Percentiles rank a stretch among this genome's conserved stretches.
Evolutionary conservation across 2,113 vertebrate genomes (phyloP).

Genomic region (Rhynchomys soricoides): DNA sequence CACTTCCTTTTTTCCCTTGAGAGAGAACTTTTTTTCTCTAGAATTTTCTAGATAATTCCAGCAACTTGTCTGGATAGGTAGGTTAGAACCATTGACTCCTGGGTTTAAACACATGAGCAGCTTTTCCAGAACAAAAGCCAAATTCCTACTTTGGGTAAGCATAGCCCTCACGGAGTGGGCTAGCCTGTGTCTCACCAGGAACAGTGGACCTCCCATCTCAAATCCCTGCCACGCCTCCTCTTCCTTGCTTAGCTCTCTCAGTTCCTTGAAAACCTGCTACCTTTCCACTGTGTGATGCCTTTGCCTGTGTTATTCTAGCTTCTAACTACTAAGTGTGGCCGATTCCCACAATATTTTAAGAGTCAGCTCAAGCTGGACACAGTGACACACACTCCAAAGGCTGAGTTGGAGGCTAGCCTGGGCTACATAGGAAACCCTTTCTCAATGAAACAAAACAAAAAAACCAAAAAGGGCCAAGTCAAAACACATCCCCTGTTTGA

Average conservation of each 20-base stretch:
- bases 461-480: not conserved
- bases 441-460: not conserved
- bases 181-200: not conserved
- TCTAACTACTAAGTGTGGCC: not conserved
- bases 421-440: not conserved
- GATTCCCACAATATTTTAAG: not conserved
- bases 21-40: slow-evolving; percentile 30
- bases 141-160: not conserved
- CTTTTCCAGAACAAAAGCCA: not conserved
- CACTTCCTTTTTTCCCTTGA: slow-evolving; percentile 22
- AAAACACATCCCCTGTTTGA: not conserved
- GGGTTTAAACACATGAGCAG: not conserved
- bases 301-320: not conserved
- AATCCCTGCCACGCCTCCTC: not conserved
- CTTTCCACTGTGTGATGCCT: not conserved
- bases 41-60: slow-evolving; percentile 9
- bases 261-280: not conserved
- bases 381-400: not conserved
- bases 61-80: not conserved
- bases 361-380: not conserved
- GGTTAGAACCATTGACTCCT: not conserved
- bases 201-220: not conserved
- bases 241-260: not conserved
- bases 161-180: not conserved
- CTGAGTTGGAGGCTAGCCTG: not conserved